These are phyloP conservation scores for Falco berigora DNA, from an alignment of 2,797 vertebrate species.

Conservation along the genomic window DNA sequence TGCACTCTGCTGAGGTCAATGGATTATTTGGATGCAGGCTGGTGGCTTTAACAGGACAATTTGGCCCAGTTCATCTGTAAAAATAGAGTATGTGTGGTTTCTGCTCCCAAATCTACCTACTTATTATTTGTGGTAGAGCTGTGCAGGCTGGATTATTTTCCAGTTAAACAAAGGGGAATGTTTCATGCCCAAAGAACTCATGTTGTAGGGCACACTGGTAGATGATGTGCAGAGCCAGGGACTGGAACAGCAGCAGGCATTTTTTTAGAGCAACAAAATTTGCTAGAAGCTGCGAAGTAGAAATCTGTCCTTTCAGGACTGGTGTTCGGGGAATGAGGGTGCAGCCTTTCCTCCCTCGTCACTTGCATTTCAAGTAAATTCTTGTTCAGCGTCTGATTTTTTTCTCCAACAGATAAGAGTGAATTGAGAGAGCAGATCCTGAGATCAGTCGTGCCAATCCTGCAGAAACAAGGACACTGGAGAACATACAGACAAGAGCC, in stretches of 20 bases:
- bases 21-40: neutral
- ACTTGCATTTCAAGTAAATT: neutral
- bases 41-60: neutral
- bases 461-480: no score
- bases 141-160: neutral
- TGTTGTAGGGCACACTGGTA: no score
- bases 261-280: neutral
- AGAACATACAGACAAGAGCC: no score
- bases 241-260: fast-evolving
- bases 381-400: neutral
- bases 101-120: neutral
- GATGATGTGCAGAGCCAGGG: neutral
- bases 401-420: neutral
- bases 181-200: neutral
- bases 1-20: neutral
- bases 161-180: neutral
- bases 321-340: neutral
- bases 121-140: neutral
- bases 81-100: neutral
- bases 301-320: neutral
- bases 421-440: neutral
- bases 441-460: neutral
- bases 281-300: neutral
- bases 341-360: neutral
- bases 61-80: neutral